Base-by-base conservation (phyloP, 2,797 vertebrate species). In the Rhabdomys pumilio region DNA sequence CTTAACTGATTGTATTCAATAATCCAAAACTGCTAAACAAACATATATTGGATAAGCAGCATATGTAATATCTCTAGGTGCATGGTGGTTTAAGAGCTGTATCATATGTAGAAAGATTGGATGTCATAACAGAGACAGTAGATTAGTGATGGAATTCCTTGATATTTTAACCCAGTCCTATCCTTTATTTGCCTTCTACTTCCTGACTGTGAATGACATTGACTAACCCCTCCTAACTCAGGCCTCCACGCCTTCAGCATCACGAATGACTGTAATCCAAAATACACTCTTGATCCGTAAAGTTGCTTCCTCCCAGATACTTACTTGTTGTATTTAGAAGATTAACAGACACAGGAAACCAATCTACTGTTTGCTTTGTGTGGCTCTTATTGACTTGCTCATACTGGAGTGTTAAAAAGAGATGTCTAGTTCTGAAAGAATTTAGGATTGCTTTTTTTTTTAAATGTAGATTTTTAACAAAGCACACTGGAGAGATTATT, bases 211-310 rank as follows among this genome's bases (percentile, higher is more conserved):
- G 6, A 6, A 29, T 75, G 3, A 0, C 34, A 3, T 61, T 61
- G 38, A 61, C 38, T 57, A 59, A 14, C 15, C 17, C 13, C 11
- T 76, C 1, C 24, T 29, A 29, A 26, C 0, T 73, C 13, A 53
- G 22, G 4, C 24, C 13, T 24, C 19, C 41, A 3, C 29, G 3
- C 9, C 3, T 59, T 59, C 17, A 3, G 0, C 11, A 34, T 22
- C 10, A 34, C 61, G 9, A 6, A 9, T 20, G 57, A 47, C 57
- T 47, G 4, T 47, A 4, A 75, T 1, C 6, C 15, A 75, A 88
- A 88, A 73, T 41, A 44, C 34, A 55, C 13, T 29, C 34, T 57
- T 55, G 22, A 19, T 2, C 13, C 0, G 8, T 59, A 12, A 14
- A 59, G 38, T 31, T 53, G 34, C 20, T 72, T 59, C 55, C 61